Base-by-base conservation (phyloP, 1,140 invertebrate species). In the Probaryconus sp. region DNA sequence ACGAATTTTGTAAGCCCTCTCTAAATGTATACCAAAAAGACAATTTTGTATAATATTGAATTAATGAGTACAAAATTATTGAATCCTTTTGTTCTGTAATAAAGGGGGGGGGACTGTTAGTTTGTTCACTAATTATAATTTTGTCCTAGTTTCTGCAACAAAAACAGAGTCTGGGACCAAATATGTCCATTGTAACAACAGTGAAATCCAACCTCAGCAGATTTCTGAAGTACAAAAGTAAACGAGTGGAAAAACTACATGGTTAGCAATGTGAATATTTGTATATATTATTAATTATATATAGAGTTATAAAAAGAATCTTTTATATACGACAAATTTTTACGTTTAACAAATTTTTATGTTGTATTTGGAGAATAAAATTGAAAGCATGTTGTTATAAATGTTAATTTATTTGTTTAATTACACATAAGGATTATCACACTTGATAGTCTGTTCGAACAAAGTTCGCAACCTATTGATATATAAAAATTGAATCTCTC, bases 141-240 rank as follows among this genome's bases (percentile, higher is more conserved):
- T 30, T 37, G n/a, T 77, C 88, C 51, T 70, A 92, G 90, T 85
- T 91, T 16, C 89, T 90, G 6, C 89, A 90, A 58, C 91, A 93
- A 68, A 91, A 89, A 70, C 90, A 89, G 53, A 88, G 86, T 2
- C 85, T 93, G 1, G 91, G 91, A 55, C 91, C 93, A 61, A 90
- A 93, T 76, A 88, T 89, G 45, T 88, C 90, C 1, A 87, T 94
- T 4, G 90, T 94, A 5, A 89, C 89, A 14, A 94, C 93, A 9
- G 93, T 92, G 0, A 90, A 89, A 64, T 89, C 88, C 2, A 94
- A 94, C 82, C 85, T 94, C 64, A 85, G 88, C 3, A 89, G 92
- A 63, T 94, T 95, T 85, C 91, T 94, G 51, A 91, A 90, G 58
- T 95, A 94, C 82, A 93, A 91, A 72, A 65, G 80, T 33, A 69